Evolutionary conservation across 2,113 vertebrate genomes (phyloP).

Genomic region (Pseudonaja textilis): DNA sequence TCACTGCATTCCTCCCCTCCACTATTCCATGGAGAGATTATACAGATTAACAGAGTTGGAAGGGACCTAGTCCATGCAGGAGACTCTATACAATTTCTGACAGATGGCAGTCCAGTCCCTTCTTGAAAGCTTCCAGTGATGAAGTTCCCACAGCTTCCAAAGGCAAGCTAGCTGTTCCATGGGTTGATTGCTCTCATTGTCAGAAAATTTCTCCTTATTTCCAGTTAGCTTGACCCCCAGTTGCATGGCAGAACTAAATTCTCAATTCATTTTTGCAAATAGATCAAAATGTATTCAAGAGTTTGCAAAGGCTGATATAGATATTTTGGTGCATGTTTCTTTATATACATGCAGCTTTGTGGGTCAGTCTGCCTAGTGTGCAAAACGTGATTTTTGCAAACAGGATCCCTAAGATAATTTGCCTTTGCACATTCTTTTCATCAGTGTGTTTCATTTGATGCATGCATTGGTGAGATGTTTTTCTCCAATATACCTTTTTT

Average conservation of each 20-base stretch:
- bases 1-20: not conserved
- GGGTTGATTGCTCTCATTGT: too few species aligned
- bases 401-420: not conserved
- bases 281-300: not conserved
- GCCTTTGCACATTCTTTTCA: not conserved
- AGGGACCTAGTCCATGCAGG: too few species aligned
- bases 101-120: too few species aligned
- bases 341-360: not conserved
- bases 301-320: not conserved
- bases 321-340: not conserved
- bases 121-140: too few species aligned
- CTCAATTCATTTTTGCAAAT: not conserved
- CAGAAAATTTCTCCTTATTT: too few species aligned
- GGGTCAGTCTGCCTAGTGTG: not conserved
- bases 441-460: not conserved
- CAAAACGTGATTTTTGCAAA: not conserved
- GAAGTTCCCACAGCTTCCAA: too few species aligned
- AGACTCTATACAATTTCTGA: too few species aligned
- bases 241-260: not conserved
- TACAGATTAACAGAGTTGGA: not conserved
- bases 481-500: not conserved
- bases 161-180: too few species aligned
- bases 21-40: not conserved
- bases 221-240: not conserved
- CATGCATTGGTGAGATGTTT: not conserved